A percentile compares a stretch with the other conserved stretches of the same genome.
Evolutionary conservation across 2,113 vertebrate species (phyloP).

Genomic region (Mormyrus lacerda): DNA sequence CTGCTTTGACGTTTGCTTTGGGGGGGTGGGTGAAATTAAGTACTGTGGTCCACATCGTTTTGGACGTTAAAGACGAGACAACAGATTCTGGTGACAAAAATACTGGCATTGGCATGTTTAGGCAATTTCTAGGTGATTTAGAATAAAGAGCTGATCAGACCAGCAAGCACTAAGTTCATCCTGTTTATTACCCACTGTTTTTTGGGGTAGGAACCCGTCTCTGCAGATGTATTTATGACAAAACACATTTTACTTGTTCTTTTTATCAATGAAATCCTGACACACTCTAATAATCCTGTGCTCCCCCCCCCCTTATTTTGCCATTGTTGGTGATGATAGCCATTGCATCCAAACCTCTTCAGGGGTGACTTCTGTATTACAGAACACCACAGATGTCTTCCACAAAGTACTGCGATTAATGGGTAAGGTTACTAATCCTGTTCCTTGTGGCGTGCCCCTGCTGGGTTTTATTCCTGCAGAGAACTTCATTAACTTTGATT

Average conservation of each 20-base stretch:
- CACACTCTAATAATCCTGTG: background rate
- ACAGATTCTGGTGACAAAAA: background rate
- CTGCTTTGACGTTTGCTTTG: background rate
- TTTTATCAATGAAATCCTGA: background rate
- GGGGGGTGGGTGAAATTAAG: background rate
- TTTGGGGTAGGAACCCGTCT: background rate
- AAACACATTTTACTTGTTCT: background rate
- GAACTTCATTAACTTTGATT: background rate
- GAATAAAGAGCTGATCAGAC: background rate
- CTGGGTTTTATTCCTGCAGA: background rate
- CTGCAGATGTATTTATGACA: background rate
- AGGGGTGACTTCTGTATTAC: background rate
- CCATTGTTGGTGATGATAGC: background rate
- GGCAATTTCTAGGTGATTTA: background rate
- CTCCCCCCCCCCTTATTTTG: background rate
- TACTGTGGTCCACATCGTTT: background rate
- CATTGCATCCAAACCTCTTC: background rate
- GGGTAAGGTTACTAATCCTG: background rate
- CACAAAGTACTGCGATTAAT: background rate
- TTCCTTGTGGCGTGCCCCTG: background rate
- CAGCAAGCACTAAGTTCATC: background rate
- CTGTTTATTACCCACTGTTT: background rate
- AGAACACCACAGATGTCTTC: background rate
- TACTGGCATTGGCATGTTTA: background rate
- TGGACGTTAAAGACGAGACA: background rate